phyloP scores from a whole-genome alignment of 2,797 vertebrate genomes.

The Phyllotis vaccarum region DNA sequence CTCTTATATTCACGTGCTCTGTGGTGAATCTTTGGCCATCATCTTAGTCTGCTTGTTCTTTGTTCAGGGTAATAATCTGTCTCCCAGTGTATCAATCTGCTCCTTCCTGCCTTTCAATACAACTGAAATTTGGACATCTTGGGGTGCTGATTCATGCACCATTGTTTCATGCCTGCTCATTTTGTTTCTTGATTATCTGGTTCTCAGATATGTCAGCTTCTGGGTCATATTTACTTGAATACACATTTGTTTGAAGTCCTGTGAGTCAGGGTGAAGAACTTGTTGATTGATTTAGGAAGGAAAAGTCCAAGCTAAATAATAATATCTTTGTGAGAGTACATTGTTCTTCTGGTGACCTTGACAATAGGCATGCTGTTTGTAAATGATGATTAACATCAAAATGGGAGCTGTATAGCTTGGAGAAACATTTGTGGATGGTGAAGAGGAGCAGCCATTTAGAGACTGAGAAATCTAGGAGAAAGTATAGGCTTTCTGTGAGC shows the following conservation, averaged over 20 bases:
- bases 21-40: background rate
- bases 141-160: background rate
- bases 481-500: background rate
- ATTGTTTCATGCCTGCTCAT: background rate
- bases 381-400: background rate
- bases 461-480: background rate
- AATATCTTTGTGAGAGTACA: background rate
- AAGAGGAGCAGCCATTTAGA: background rate
- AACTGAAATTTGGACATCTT: background rate
- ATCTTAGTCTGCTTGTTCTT: background rate
- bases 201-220: background rate
- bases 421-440: background rate
- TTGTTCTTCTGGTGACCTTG: background rate
- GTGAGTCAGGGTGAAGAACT: background rate
- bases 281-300: background rate
- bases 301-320: background rate
- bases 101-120: background rate
- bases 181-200: constrained; percentile 32
- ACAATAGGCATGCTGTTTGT: background rate
- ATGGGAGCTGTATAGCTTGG: accelerated
- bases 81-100: background rate
- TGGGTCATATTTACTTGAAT: constrained; percentile 3
- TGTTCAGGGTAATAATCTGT: background rate
- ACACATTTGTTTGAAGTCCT: background rate
- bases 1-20: background rate